Evolutionary conservation across 2,888 invertebrate species (phyloP).

Genomic region (Andrena bicolor): DNA sequence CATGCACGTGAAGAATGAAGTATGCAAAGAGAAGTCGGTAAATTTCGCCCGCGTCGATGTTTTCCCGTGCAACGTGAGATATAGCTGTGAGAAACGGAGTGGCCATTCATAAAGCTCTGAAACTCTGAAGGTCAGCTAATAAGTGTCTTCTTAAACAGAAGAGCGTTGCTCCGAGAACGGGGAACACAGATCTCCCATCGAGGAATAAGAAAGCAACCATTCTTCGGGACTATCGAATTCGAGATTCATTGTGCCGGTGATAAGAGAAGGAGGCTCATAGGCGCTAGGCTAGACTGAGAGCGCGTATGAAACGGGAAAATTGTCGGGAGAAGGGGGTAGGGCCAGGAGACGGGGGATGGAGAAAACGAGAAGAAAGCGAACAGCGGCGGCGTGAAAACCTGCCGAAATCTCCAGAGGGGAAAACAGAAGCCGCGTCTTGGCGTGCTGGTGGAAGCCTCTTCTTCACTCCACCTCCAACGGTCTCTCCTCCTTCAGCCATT

Average conservation of each 20-base stretch:
- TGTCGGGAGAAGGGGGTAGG: background rate
- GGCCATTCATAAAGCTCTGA: background rate
- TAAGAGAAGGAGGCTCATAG: background rate
- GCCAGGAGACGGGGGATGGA: slow-evolving; percentile 11
- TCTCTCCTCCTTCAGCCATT: slow-evolving; percentile 32
- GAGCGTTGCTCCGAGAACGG: background rate
- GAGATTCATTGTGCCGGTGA: slow-evolving; percentile 1
- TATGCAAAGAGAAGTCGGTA: background rate
- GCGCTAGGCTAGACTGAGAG: background rate
- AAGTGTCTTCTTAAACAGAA: background rate
- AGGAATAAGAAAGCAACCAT: background rate
- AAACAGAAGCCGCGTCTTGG: slow-evolving; percentile 71
- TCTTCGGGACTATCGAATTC: slow-evolving; percentile 3
- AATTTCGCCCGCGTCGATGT: background rate
- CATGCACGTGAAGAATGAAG: background rate
- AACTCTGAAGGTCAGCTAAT: background rate
- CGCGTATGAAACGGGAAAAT: background rate
- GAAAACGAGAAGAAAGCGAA: slow-evolving; percentile 47
- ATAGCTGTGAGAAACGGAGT: background rate
- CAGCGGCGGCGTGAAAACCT: slow-evolving; percentile 63
- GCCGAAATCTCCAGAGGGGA: slow-evolving; percentile 69
- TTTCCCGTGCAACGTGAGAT: background rate
- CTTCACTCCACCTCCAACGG: slow-evolving; percentile 36
- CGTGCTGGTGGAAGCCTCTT: slow-evolving; percentile 39
- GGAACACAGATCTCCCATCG: background rate